Base-by-base conservation (phyloP, 2,888 invertebrate species). In the Catocala sponsa region DNA sequence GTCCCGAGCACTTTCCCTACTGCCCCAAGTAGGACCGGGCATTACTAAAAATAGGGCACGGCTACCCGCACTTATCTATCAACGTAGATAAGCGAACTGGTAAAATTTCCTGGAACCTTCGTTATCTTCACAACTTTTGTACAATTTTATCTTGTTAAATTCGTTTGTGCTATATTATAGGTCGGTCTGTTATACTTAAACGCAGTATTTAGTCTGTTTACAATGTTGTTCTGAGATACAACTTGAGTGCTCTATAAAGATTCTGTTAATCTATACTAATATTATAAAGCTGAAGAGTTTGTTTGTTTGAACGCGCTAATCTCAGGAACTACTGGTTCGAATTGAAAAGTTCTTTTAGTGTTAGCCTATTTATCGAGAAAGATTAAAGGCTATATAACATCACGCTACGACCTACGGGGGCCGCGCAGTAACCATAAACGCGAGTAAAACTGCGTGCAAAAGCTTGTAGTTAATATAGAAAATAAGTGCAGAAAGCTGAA, bases 81-180 rank as follows among this genome's bases (percentile, higher is more conserved):
- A 63, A 59, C 10, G 51, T 6, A 64, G 77, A 77, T 79, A 76
- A 78, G 67, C 25, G 44, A 63, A 59, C 61, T 64, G 76, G 52
- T 68, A 62, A 67, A 68, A 76, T 71, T 73, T 64, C 53, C 7
- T 55, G 51, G 63, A 62, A 55, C 73, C 49, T 52, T 59, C 63
- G 44, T 65, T 71, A 78, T 76, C 74, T 56, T 6, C 13, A 49
- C 47, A 69, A 78, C 61, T 76, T 76, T 67, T 10, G 43, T 50
- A 55, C 55, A 74, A 71, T 68, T 64, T 76, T 71, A 71, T 74
- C 68, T 67, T 54, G 65, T 58, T 65, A 46, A 61, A 70, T 70
- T 67, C 59, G 59, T 66, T 73, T 62, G 57, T 52, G 7, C 12
- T 41, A 12, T 52, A 9, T 59, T 65, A 52, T 55, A 43, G 38